A percentile compares a stretch with the other conserved stretches of the same genome.
These are phyloP conservation scores for Astyanax mexicanus DNA, from an alignment of 2,797 vertebrate genomes.

Conservation along the genomic window DNA sequence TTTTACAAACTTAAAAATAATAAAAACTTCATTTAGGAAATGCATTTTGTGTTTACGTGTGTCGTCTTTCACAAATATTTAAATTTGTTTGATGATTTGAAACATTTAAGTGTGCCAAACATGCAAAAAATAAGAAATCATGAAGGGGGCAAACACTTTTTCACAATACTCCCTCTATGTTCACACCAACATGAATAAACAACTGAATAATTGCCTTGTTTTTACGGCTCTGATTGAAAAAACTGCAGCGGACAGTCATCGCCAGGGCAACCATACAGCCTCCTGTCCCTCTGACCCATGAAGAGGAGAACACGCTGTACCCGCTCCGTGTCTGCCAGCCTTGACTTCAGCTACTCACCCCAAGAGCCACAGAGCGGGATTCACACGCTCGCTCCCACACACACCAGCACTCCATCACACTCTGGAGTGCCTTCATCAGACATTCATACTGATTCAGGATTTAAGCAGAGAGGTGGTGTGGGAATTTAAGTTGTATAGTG, in stretches of 20 bases:
- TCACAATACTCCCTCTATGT: too few species aligned
- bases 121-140: too few species aligned
- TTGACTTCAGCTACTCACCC: slow-evolving; percentile 27
- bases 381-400: background rate
- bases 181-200: slow-evolving; percentile 18
- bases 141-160: too few species aligned
- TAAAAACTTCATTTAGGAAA: too few species aligned
- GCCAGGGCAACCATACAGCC: slow-evolving; percentile 40
- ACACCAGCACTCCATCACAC: background rate
- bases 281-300: slow-evolving; percentile 8
- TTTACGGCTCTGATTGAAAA: background rate
- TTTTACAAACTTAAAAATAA: too few species aligned
- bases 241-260: slow-evolving; percentile 21
- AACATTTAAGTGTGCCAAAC: too few species aligned
- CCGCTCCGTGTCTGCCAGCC: background rate
- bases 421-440: background rate
- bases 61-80: too few species aligned
- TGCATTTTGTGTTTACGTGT: too few species aligned
- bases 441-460: background rate
- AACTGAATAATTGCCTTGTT: background rate
- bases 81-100: too few species aligned
- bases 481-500: background rate
- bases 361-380: slow-evolving; percentile 1
- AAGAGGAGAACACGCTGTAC: slow-evolving; percentile 32
- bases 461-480: background rate